phyloP scores from a whole-genome alignment of 2,113 vertebrate genomes.

The Eclectus roratus region DNA sequence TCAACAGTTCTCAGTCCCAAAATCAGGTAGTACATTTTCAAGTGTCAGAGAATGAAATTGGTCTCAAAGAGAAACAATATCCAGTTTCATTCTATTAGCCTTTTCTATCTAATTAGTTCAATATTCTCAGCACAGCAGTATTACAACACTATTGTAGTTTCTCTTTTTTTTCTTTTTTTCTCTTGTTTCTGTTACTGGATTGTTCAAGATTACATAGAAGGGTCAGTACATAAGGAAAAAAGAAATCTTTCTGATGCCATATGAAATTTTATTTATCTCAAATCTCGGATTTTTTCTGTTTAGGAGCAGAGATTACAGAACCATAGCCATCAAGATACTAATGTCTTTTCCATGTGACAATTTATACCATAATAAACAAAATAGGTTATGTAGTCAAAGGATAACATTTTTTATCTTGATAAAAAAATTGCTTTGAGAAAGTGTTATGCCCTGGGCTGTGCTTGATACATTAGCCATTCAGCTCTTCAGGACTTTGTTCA shows the following conservation, averaged over 20 bases:
- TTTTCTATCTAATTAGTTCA: neutral
- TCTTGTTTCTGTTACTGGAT: neutral
- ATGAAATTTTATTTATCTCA: neutral
- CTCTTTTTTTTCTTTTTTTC: neutral
- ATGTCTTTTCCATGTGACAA: slow-evolving; percentile 24
- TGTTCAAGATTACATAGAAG: neutral
- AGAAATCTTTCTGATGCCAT: slow-evolving; percentile 18
- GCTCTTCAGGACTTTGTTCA: slow-evolving; percentile 40
- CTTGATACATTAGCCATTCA: slow-evolving; percentile 54
- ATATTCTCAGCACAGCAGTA: neutral
- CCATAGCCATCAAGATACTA: slow-evolving; percentile 5
- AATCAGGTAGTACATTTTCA: neutral
- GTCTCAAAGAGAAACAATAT: neutral
- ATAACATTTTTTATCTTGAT: neutral
- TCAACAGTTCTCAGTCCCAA: neutral
- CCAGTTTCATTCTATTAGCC: neutral
- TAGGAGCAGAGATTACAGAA: slow-evolving; percentile 30
- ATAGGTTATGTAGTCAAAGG: neutral
- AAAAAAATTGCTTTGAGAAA: slow-evolving; percentile 51
- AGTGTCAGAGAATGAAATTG: neutral
- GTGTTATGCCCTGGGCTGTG: neutral
- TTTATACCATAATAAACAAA: slow-evolving; percentile 27
- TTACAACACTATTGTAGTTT: neutral
- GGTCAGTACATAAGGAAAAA: neutral
- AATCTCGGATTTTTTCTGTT: slow-evolving; percentile 48